Percentiles rank a stretch among this genome's conserved stretches.
Evolutionary conservation across 1,140 invertebrate genomes (phyloP).

Genomic region (Papilio dardanus): DNA sequence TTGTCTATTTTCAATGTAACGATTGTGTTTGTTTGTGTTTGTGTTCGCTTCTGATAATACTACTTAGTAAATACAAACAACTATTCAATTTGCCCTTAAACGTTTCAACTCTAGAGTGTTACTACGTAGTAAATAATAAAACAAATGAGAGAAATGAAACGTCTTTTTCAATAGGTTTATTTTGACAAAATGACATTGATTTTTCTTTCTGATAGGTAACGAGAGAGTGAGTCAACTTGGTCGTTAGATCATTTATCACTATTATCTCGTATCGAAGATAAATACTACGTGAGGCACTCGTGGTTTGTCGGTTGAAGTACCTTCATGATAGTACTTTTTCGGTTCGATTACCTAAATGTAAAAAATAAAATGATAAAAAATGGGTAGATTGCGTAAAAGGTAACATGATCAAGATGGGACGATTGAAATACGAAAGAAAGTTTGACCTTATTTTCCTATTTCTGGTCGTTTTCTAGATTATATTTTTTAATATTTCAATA

Average conservation of each 20-base stretch:
- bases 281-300: not conserved
- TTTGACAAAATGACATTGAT: not conserved
- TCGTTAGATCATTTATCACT: not conserved
- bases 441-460: no score
- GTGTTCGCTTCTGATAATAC: constrained; percentile 30
- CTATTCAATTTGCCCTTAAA: constrained; percentile 29
- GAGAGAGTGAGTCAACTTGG: not conserved
- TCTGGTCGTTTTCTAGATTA: not conserved
- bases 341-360: not conserved
- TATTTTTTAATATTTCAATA: constrained; percentile 5
- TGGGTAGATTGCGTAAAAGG: no score
- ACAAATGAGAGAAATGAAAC: not conserved
- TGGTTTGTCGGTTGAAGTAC: not conserved
- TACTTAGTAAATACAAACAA: constrained; percentile 33
- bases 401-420: no score
- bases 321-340: not conserved
- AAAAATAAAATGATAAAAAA: not conserved
- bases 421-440: no score
- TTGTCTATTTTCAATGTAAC: constrained; percentile 51
- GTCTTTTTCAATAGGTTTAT: not conserved
- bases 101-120: not conserved
- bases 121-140: constrained; percentile 4
- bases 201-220: not conserved
- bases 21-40: constrained; percentile 43
- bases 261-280: not conserved